Evolutionary conservation across 2,888 invertebrate genomes (phyloP).

Genomic region (Bombylius discolor): DNA sequence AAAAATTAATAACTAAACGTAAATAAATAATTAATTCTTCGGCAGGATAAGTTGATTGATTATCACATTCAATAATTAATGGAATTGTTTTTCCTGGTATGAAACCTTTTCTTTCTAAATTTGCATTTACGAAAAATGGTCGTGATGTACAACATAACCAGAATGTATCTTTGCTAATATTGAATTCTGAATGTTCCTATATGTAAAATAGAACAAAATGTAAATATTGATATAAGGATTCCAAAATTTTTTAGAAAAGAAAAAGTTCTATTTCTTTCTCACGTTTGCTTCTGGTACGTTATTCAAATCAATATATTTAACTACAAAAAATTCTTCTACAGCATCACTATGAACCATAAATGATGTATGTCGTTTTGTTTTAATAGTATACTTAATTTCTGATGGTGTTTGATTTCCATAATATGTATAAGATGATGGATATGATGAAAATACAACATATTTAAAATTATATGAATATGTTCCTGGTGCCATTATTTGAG

Average conservation of each 20-base stretch:
- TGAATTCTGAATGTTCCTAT: background rate
- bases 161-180: background rate
- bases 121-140: background rate
- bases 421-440: background rate
- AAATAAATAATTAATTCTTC: background rate
- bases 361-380: background rate
- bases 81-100: background rate
- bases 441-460: background rate
- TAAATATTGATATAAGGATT: no score
- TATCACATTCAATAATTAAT: background rate
- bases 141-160: background rate
- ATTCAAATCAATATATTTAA: background rate
- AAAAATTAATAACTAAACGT: background rate
- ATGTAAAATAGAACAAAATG: background rate
- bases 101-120: background rate
- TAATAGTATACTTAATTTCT: background rate
- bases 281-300: background rate
- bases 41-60: background rate
- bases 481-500: background rate
- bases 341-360: background rate
- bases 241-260: no score
- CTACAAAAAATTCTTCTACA: background rate
- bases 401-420: background rate
- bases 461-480: background rate
- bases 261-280: background rate